phyloP scores from a whole-genome alignment of 2,888 invertebrate genomes.

The Octodonta nipae region DNA sequence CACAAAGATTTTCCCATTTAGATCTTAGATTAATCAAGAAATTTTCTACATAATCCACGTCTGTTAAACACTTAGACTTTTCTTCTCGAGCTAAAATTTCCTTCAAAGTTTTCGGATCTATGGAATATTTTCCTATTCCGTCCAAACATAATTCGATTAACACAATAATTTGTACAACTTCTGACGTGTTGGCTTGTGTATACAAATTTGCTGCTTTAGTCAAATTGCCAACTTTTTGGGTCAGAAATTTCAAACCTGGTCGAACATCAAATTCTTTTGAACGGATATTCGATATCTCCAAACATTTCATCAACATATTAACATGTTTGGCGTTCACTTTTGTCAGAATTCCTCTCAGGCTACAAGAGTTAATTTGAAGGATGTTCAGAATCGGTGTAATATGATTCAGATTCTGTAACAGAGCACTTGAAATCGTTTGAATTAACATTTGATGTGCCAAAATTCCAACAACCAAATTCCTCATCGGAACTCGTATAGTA shows the following conservation, averaged over 20 bases:
- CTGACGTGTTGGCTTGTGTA: slow-evolving; percentile 81
- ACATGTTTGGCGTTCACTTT: slow-evolving; percentile 47
- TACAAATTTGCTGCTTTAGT: slow-evolving; percentile 81
- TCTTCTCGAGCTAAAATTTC: slow-evolving; percentile 42
- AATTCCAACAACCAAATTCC: slow-evolving; percentile 75
- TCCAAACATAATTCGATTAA: slow-evolving; percentile 72
- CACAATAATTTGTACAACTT: slow-evolving; percentile 78
- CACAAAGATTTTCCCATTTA: slow-evolving; percentile 34
- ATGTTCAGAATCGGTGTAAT: slow-evolving; percentile 35
- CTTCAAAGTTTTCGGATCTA: slow-evolving; percentile 48
- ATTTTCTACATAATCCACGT: slow-evolving; percentile 31
- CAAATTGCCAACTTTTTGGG: slow-evolving; percentile 82
- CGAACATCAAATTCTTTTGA: slow-evolving; percentile 79
- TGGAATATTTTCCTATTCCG: slow-evolving; percentile 50
- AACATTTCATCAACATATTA: slow-evolving; percentile 59
- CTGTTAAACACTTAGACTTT: slow-evolving; percentile 24
- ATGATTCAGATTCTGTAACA: slow-evolving; percentile 51
- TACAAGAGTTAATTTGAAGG: slow-evolving; percentile 33
- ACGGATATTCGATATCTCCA: slow-evolving; percentile 69
- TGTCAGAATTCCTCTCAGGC: slow-evolving; percentile 31
- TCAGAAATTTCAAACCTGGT: slow-evolving; percentile 83
- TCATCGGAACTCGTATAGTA: slow-evolving; percentile 73
- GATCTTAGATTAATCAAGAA: slow-evolving; percentile 30
- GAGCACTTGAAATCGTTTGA: slow-evolving; percentile 76
- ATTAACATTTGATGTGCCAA: slow-evolving; percentile 84